Conservation (phyloP, 2,797 vertebrate genomes). For the Pantherophis alleghaniensis region DNA sequence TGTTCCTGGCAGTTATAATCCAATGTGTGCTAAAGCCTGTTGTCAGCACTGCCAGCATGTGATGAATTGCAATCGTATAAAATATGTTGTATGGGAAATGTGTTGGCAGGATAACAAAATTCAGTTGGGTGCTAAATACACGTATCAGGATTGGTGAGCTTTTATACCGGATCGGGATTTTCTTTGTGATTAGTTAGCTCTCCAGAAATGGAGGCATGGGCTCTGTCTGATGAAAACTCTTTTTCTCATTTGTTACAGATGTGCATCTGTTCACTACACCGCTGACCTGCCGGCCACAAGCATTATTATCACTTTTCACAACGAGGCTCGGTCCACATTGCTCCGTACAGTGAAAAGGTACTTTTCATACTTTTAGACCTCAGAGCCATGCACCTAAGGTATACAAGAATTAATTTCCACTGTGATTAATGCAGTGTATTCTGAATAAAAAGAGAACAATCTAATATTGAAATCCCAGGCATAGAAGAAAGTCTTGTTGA, state of each 20-base stretch:
- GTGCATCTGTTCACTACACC: slow-evolving; percentile 85
- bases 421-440: not conserved
- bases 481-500: not conserved
- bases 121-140: slow-evolving; percentile 17
- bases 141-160: not conserved
- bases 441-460: not conserved
- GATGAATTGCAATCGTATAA: slow-evolving; percentile 12
- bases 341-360: slow-evolving; percentile 95
- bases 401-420: not conserved
- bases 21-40: not conserved
- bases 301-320: slow-evolving; percentile 96
- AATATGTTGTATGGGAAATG: not conserved
- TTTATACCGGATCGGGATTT: not conserved
- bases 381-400: not conserved
- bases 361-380: not conserved
- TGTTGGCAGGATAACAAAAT: slow-evolving; percentile 13
- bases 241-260: slow-evolving; percentile 71
- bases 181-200: not conserved
- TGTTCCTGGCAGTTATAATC: slow-evolving; percentile 14
- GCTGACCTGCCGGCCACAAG: slow-evolving; percentile 87
- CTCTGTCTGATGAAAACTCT: not conserved
- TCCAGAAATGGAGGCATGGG: not conserved
- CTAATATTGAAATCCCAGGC: not conserved
- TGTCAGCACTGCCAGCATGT: slow-evolving; percentile 7
- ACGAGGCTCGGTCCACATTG: slow-evolving; percentile 93